A percentile compares a stretch with the other conserved stretches of the same genome.
Evolutionary conservation across 2,888 invertebrate species (phyloP).

Genomic region (Fragum fragum): DNA sequence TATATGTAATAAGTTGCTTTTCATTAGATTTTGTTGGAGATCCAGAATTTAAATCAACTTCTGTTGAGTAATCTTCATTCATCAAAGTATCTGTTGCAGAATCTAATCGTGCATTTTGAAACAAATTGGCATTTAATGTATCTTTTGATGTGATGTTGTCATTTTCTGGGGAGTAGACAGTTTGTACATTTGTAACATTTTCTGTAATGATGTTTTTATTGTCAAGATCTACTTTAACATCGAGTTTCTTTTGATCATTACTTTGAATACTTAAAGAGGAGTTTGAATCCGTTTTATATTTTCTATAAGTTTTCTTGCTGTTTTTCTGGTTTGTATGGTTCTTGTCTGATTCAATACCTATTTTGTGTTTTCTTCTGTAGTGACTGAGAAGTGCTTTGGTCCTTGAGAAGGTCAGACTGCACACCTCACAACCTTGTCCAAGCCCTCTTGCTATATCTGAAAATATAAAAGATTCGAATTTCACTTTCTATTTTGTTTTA

Average conservation of each 20-base stretch:
- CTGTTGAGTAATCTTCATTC: too few relatives aligned
- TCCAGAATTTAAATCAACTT: too few relatives aligned
- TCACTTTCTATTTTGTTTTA: too few relatives aligned
- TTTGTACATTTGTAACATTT: background rate
- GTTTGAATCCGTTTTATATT: background rate
- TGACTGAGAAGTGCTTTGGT: conserved; percentile 70
- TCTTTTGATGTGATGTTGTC: background rate
- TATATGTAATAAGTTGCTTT: too few relatives aligned
- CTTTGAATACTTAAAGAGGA: too few relatives aligned
- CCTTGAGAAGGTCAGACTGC: conserved; percentile 70
- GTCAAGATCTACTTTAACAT: too few relatives aligned
- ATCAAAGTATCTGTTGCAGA: too few relatives aligned
- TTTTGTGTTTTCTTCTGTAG: conserved; percentile 71
- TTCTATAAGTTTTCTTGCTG: background rate
- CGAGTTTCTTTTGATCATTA: too few relatives aligned
- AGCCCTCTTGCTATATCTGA: conserved; percentile 67
- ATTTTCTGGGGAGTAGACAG: background rate
- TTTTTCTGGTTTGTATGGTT: background rate
- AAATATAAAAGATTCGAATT: background rate
- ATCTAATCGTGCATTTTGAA: background rate
- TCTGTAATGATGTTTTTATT: too few relatives aligned
- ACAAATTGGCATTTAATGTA: background rate
- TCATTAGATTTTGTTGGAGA: too few relatives aligned
- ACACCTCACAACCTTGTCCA: conserved; percentile 71
- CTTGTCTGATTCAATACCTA: conserved; percentile 30